Conservation (phyloP, 1,140 invertebrate species). For the Brachionus rotundiformis region DNA sequence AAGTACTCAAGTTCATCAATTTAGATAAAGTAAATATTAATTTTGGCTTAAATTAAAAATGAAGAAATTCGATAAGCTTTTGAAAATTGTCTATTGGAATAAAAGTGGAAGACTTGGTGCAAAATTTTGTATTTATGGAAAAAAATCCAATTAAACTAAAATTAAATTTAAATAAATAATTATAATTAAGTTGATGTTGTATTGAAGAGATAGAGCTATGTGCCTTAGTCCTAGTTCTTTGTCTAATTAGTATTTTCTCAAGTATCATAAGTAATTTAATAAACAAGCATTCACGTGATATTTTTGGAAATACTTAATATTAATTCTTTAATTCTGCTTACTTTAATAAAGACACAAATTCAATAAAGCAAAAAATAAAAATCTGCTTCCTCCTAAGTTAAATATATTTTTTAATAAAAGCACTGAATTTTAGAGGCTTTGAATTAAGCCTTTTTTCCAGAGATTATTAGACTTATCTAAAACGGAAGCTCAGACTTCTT, state of each 20-base stretch:
- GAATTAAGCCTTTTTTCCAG: no score
- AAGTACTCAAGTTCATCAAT: not conserved
- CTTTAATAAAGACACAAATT: not conserved
- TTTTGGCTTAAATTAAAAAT: not conserved
- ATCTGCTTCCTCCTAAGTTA: not conserved
- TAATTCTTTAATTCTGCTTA: not conserved
- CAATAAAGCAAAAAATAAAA: not conserved
- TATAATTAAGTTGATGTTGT: not conserved
- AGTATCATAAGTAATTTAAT: not conserved
- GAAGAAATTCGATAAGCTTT: not conserved
- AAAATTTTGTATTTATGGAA: no score
- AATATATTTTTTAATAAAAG: no score
- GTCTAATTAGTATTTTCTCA: not conserved
- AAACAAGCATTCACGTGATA: not conserved
- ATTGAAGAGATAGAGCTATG: not conserved
- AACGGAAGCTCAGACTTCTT: no score
- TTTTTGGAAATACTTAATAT: not conserved
- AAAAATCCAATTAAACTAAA: not conserved
- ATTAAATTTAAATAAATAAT: conserved; percentile 8
- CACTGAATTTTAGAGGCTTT: no score
- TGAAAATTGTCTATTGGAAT: not conserved
- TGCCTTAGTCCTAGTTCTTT: not conserved
- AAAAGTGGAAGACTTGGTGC: not conserved
- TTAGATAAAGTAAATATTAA: not conserved
- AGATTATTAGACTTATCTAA: no score